Evolutionary conservation across 2,888 invertebrate genomes (phyloP).

Genomic region (Acanthosoma haemorrhoidale): DNA sequence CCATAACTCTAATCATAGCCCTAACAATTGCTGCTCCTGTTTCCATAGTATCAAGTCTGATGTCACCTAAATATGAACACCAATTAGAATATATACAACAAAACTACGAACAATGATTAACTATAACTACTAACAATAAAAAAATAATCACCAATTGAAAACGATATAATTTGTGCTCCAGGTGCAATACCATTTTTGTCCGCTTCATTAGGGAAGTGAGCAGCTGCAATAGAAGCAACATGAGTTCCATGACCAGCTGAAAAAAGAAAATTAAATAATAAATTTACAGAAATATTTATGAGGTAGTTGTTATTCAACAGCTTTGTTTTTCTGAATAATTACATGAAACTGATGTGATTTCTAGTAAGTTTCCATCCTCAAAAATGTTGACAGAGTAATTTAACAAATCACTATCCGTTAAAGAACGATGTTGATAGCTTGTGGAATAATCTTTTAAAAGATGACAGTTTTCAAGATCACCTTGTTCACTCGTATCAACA

Average conservation of each 20-base stretch:
- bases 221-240: constrained; percentile 93
- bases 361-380: constrained; percentile 81
- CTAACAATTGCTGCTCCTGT: constrained; percentile 88
- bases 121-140: background rate
- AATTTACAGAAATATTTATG: background rate
- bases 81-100: background rate
- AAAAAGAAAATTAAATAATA: constrained; percentile 41
- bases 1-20: constrained; percentile 83
- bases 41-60: constrained; percentile 89
- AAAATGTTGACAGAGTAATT: constrained; percentile 89
- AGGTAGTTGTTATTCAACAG: background rate
- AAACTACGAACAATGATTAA: background rate
- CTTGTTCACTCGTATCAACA: constrained; percentile 75
- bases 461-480: constrained; percentile 71
- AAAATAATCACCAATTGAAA: constrained; percentile 63
- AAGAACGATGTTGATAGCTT: constrained; percentile 69
- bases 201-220: constrained; percentile 76
- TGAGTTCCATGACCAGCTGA: constrained; percentile 94
- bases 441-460: constrained; percentile 74
- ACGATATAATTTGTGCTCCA: constrained; percentile 87
- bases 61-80: constrained; percentile 58
- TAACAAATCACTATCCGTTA: constrained; percentile 73
- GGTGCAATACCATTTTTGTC: constrained; percentile 93
- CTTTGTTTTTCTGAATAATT: constrained; percentile 48
- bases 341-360: constrained; percentile 93